A percentile compares a stretch with the other conserved stretches of the same genome.
Evolutionary conservation across 2,888 invertebrate species (phyloP).

Genomic region (Lasioglossum pauxillum): DNA sequence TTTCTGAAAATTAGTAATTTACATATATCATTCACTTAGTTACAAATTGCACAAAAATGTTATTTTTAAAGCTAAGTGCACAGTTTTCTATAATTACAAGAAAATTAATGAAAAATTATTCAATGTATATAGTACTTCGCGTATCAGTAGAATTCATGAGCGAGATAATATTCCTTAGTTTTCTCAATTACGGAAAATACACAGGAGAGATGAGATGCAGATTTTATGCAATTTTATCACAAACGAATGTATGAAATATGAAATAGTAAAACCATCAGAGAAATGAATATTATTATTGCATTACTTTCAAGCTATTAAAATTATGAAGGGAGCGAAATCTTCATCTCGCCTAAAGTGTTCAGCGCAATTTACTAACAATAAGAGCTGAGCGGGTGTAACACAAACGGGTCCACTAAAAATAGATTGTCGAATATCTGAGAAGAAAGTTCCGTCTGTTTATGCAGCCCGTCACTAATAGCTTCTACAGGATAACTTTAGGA

Average conservation of each 20-base stretch:
- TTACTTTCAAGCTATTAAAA: background rate
- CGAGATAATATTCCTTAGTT: background rate
- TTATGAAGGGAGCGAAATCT: background rate
- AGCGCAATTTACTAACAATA: no score
- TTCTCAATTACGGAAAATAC: background rate
- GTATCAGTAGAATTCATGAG: background rate
- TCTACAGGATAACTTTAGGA: background rate
- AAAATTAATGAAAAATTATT: background rate
- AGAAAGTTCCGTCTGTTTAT: slow-evolving; percentile 11
- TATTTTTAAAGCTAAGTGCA: background rate
- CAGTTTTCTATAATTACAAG: background rate
- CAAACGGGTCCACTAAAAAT: background rate
- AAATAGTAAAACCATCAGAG: background rate
- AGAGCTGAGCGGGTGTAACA: background rate
- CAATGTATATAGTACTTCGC: background rate
- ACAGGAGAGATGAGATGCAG: background rate
- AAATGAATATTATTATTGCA: background rate
- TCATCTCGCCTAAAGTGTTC: background rate
- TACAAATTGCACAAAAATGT: background rate
- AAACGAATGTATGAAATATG: background rate
- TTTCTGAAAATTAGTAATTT: background rate
- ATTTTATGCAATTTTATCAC: background rate
- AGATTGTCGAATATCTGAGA: background rate
- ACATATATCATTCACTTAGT: background rate
- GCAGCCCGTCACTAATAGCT: background rate